A percentile compares a stretch with the other conserved stretches of the same genome.
These are phyloP conservation scores for Mylabris sibirica DNA, from an alignment of 2,888 invertebrate genomes.

Conservation along the genomic window DNA sequence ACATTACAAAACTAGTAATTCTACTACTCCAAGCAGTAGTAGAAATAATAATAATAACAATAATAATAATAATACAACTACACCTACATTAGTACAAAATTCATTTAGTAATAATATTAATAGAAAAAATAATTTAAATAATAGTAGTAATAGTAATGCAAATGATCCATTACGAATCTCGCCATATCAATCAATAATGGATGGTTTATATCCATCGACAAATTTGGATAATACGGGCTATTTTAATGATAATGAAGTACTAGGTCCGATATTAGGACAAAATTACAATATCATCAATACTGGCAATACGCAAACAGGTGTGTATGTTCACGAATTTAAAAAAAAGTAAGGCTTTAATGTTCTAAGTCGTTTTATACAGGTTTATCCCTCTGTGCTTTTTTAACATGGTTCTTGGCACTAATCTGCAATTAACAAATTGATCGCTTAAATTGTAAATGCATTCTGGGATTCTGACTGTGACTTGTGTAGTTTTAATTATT, in stretches of 20 bases:
- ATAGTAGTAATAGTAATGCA: conserved; percentile 15
- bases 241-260: conserved; percentile 79
- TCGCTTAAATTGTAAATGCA: conserved; percentile 46
- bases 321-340: not conserved
- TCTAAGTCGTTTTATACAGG: not conserved
- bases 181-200: conserved; percentile 25
- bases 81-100: conserved; percentile 30
- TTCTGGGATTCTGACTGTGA: conserved; percentile 83
- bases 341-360: not conserved
- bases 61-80: conserved; percentile 20
- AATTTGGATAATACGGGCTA: conserved; percentile 67
- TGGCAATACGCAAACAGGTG: conserved; percentile 63
- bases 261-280: conserved; percentile 76
- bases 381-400: not conserved
- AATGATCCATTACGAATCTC: conserved; percentile 29
- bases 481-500: conserved; percentile 65
- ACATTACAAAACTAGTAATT: conserved; percentile 25
- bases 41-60: not conserved
- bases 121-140: conserved; percentile 19
- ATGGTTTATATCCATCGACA: conserved; percentile 55
- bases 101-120: conserved; percentile 23
- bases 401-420: conserved; percentile 20
- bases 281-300: conserved; percentile 71
- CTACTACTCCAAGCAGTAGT: conserved; percentile 19
- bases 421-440: conserved; percentile 20